Conservation (phyloP, 2,888 invertebrate species). For the Galerucella calmariensis region DNA sequence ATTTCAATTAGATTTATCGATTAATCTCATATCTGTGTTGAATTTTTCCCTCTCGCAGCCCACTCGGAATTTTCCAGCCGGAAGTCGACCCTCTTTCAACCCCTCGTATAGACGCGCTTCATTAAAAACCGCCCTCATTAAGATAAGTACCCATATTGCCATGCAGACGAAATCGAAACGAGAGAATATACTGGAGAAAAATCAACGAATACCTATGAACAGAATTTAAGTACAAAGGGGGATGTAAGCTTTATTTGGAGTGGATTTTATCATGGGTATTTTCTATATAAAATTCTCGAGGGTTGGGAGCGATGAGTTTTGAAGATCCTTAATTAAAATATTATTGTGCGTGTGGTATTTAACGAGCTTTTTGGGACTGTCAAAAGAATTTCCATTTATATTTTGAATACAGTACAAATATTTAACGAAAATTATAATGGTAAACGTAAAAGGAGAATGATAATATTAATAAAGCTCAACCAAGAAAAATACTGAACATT, state of each 20-base stretch:
- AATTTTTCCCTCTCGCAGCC: conserved; percentile 8
- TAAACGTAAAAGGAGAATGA: too few species aligned
- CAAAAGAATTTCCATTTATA: too few species aligned
- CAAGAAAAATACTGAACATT: too few species aligned
- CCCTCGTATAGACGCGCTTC: conserved; percentile 45
- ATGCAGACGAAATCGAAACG: conserved; percentile 38
- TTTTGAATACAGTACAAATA: too few species aligned
- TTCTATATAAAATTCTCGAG: neutral
- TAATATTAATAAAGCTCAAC: too few species aligned
- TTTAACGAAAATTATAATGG: too few species aligned
- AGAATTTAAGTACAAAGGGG: conserved; percentile 14
- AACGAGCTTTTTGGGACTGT: neutral
- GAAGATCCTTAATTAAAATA: neutral
- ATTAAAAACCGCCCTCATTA: conserved; percentile 54
- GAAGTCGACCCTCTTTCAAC: conserved; percentile 3
- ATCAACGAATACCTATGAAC: conserved; percentile 42
- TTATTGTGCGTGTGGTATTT: neutral
- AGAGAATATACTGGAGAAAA: conserved; percentile 47
- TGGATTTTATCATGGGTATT: neutral
- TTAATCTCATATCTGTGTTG: conserved; percentile 7
- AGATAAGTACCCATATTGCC: conserved; percentile 52
- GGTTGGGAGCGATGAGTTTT: neutral
- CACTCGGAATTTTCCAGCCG: conserved; percentile 4
- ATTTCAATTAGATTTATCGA: too few species aligned
- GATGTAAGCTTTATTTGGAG: conserved; percentile 2